Base-by-base conservation (phyloP, 2,888 invertebrate genomes). In the Kuschelorhynchus macadamiae region DNA sequence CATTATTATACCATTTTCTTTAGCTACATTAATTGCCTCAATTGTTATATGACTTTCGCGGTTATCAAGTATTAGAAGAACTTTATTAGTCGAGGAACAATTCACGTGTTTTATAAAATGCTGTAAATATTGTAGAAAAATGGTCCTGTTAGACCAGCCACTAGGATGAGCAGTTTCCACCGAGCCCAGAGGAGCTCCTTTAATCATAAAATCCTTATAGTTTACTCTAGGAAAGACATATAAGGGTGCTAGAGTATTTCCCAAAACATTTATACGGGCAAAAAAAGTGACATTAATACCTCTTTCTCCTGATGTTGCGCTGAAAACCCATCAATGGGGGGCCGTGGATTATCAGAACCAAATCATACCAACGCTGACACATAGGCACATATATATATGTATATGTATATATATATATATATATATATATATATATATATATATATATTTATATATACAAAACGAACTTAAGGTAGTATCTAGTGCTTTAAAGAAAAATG, bases 11-110 rank as follows among this genome's bases (percentile, higher is more conserved):
- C 14, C 25, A 12, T 49, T 49, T 30, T 12, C 32, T 49, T 20
- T 46, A 8, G 36, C 36, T 7, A 7, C 4, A 36, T 36, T 36
- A 8, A 36, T 36, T 36, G 36, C 9, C 16, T 42, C n/a, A 11
- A 14, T 42, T 4, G 42, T 42, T 14, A 17, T 3, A 42, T 17
- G 18, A 14, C 49, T 12, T 49, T 49, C 14, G 7, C 1, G 12
- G 21, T 30, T 14, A 21, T 18, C 18, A 12, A 46, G 7, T 2
- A 46, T 18, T 46, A 46, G 11, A 18, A 46, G 18, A 1, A 46
- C 46, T 20, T 17, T 46, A 46, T 46, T 46, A 46, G 9, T 46
- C 8, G n/a, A 46, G 20, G 46, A 46, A 46, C 46, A 46, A 20
- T 46, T 46, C 8, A 46, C 46, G 20, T 46, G 20, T 9, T 18